These are phyloP conservation scores for Hypercompe scribonia DNA, from an alignment of 2,888 invertebrate genomes.

Conservation along the genomic window DNA sequence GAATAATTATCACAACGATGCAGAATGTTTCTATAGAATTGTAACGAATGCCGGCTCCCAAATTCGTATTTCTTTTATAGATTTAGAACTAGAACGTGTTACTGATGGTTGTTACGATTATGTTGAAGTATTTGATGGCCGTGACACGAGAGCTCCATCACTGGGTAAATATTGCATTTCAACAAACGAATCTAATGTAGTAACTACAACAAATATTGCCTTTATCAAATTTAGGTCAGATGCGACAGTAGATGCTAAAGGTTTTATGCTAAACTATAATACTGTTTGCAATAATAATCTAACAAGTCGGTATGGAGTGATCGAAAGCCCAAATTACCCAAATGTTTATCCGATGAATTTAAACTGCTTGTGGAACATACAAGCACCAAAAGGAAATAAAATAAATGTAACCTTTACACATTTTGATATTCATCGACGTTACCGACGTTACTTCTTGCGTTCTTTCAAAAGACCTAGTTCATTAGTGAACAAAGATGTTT, in stretches of 20 bases:
- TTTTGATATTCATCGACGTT: conserved; percentile 79
- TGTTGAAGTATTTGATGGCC: conserved; percentile 90
- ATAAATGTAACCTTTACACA: conserved; percentile 94
- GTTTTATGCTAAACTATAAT: conserved; percentile 92
- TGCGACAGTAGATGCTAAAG: conserved; percentile 87
- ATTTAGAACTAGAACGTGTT: conserved; percentile 90
- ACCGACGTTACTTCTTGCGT: conserved; percentile 19
- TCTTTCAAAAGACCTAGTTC: conserved; percentile 21
- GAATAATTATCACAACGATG: conserved; percentile 88
- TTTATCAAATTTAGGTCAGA: conserved; percentile 92
- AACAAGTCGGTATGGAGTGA: conserved; percentile 90
- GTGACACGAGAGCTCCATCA: conserved; percentile 80
- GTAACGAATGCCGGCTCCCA: conserved; percentile 90
- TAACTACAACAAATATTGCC: conserved; percentile 88
- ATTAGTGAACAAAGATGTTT: conserved; percentile 57
- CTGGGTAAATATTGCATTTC: conserved; percentile 89
- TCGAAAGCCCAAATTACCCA: conserved; percentile 96
- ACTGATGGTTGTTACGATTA: conserved; percentile 89
- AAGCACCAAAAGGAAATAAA: conserved; percentile 91
- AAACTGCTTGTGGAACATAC: conserved; percentile 92
- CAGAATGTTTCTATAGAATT: conserved; percentile 94
- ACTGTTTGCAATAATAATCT: conserved; percentile 90
- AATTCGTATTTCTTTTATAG: conserved; percentile 89
- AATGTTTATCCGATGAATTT: conserved; percentile 86
- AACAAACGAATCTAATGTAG: conserved; percentile 75